Evolutionary conservation across 2,113 vertebrate species (phyloP), one percentile per base, ranked within the genome.

Genomic region (Oreochromis aureus): DNA sequence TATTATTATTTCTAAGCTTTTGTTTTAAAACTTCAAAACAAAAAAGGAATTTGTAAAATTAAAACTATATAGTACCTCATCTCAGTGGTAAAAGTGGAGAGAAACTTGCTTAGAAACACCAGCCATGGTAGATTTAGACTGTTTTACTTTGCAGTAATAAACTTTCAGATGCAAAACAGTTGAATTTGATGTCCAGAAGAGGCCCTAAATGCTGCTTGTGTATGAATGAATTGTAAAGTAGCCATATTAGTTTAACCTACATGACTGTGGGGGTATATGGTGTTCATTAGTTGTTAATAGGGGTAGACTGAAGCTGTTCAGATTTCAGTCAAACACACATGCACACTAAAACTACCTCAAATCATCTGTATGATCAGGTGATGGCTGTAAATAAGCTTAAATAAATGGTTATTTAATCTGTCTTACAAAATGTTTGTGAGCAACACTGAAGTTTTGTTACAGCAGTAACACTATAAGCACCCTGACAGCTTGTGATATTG

Each of bases 231-330:
- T 13, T 13, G 18, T 78, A 53, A n/a, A 34, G 73, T 53, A 78
- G 3, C 10, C 18, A n/a, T 13, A 2, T 0, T 78, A n/a, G 7
- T 76, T 48, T 51, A 76, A 51, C 16, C 24, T 48, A 19, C 44
- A 76, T 1, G 24, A 0, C 71, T 30, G 71, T 30, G 41, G 44
- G 71, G 71, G 24, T 6, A 12, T 48, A 48, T 0, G 15, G 15
- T 46, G 41, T 10, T 30, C 41, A 27, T 30, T 19, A 11, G 24
- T 51, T 76, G 16, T 51, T 51, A 18, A 27, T 48, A 30, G 11
- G 24, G 24, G 10, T 19, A 19, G 15, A 76, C 6, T 76, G 16
- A 76, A 19, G 24, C 10, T n/a, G 27, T 13, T 78, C 10, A 32
- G 16, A 0, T n/a, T 0, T 51, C 6, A 73, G 6, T 51, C 34